Evolutionary conservation across 2,797 vertebrate species (phyloP), one percentile per base, ranked within the genome.

Genomic region (Sarcoramphus papa): DNA sequence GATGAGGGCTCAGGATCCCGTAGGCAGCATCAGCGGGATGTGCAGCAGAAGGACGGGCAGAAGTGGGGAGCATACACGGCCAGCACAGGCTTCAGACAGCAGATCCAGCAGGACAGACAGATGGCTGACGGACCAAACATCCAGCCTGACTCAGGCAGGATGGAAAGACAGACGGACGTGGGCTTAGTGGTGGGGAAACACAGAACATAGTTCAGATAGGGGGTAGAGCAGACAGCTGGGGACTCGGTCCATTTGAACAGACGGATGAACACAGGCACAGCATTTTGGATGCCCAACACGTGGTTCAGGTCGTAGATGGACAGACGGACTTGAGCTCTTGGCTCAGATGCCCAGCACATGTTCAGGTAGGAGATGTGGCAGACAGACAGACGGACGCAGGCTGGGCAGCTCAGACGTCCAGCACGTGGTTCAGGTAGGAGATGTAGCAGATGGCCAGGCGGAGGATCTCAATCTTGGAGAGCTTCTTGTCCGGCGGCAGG

Each of bases 381-480:
- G 65, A 50, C 75, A 18, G 90, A 72, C 19, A 35, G 78, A n/a
- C 0, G 1, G 75, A 33, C 4, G 3, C 11, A 1, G 23, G 28
- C 43, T 2, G 12, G 12, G 74, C 7, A 1, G n/a, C 69, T 98
- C 97, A 98, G 76, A 98, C 98, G 5, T 98, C 98, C 94, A 98
- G 94, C 77, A 98, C 98, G 1, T 98, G 98, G 96, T 98, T 98
- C 96, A 98, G 98, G 95, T 98, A 98, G 67, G 98, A 98, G 93
- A 98, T 98, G 92, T 98, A 98, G 93, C 98, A 98, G 95, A 98
- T 98, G 70, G 98, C 98, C 19, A 98, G 76, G 37, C 98, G 97
- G 24, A 98, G 97, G 88, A 98, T 98, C 95, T 98, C 98, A 3
- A 98, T 98, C 86, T 98, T 98, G 94, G 98, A 98, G 54, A 98